Conservation (phyloP, 2,888 invertebrate species). For the Sarcophaga rosellei region DNA sequence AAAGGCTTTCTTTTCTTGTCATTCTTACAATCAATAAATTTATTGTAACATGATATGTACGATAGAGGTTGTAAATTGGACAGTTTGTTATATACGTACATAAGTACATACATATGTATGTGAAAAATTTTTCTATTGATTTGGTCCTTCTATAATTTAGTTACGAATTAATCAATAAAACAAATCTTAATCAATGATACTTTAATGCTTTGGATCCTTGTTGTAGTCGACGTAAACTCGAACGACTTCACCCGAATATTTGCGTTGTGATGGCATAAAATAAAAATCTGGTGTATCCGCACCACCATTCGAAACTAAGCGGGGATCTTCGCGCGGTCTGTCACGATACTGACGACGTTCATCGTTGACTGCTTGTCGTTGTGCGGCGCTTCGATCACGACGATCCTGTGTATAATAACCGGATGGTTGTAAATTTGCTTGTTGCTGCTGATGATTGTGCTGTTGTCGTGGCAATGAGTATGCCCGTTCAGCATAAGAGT, state of each 20-base stretch:
- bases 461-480: constrained; percentile 88
- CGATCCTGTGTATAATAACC: constrained; percentile 84
- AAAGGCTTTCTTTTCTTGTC: too few relatives aligned
- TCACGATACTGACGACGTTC: constrained; percentile 78
- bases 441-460: constrained; percentile 79
- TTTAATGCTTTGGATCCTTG: constrained; percentile 84
- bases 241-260: constrained; percentile 95
- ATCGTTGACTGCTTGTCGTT: constrained; percentile 68
- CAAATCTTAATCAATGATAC: background rate
- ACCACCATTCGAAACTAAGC: constrained; percentile 77
- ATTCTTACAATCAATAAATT: too few relatives aligned
- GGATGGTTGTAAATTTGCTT: constrained; percentile 77
- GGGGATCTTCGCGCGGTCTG: constrained; percentile 78
- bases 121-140: background rate
- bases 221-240: constrained; percentile 92
- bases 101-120: too few relatives aligned
- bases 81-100: too few relatives aligned
- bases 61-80: too few relatives aligned
- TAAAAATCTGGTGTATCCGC: constrained; percentile 89
- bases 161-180: background rate
- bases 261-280: constrained; percentile 96
- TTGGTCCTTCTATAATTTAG: background rate
- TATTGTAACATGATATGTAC: too few relatives aligned
- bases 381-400: constrained; percentile 82
- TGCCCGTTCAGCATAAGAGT: constrained; percentile 84